Percentiles rank a stretch among this genome's conserved stretches.
Evolutionary conservation across 2,797 vertebrate species (phyloP).

Genomic region (Hapalemur alaotrensis): DNA sequence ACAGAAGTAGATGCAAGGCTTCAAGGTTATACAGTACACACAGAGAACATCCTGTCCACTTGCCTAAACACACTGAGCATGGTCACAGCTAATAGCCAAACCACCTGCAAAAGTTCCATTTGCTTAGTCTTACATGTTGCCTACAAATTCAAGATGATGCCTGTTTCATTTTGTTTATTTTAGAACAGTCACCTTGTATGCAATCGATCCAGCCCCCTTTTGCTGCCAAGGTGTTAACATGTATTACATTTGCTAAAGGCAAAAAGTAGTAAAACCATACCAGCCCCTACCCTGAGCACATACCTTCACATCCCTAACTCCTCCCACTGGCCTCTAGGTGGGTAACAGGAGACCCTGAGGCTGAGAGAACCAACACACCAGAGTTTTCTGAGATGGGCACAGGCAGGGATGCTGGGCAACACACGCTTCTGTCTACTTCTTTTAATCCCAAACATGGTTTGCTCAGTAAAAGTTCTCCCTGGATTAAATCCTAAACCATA

Average conservation of each 20-base stretch:
- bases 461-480: constrained; percentile 44
- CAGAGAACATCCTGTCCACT: constrained; percentile 41
- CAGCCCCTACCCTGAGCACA: not conserved
- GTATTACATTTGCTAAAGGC: not conserved
- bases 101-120: constrained; percentile 10
- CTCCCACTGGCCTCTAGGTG: not conserved
- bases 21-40: constrained; percentile 39
- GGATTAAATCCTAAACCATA: not conserved
- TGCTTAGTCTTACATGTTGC: not conserved
- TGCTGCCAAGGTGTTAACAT: not conserved
- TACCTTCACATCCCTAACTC: not conserved
- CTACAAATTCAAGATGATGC: constrained; percentile 44
- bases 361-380: not conserved
- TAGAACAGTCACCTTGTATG: constrained; percentile 25
- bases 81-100: constrained; percentile 38
- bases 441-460: not conserved
- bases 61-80: not conserved
- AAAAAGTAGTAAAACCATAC: not conserved
- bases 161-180: constrained; percentile 61
- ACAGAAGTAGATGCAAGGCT: not conserved
- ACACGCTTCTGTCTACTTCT: not conserved
- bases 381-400: constrained; percentile 15
- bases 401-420: not conserved
- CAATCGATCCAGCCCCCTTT: not conserved
- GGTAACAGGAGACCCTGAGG: not conserved